Evolutionary conservation across 1,140 invertebrate species (phyloP).

Genomic region (Pomacea maculata): DNA sequence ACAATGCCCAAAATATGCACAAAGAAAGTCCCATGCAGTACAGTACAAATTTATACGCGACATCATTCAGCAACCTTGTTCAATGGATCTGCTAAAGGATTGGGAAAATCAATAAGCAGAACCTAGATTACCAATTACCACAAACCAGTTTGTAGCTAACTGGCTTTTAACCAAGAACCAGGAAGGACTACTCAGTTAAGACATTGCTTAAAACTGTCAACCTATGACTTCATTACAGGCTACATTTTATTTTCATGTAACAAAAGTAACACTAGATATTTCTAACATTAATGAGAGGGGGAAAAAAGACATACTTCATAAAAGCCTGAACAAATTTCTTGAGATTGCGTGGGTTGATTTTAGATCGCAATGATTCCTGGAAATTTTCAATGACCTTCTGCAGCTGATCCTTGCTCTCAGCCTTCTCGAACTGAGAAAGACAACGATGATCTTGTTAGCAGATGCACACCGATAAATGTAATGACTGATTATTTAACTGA

Average conservation of each 20-base stretch:
- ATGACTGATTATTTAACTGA: neutral
- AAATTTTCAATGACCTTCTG: constrained; percentile 82
- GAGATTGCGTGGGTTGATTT: constrained; percentile 86
- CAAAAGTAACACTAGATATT: neutral
- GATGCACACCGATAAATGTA: neutral
- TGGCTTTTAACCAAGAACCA: too few species aligned
- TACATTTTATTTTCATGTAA: neutral
- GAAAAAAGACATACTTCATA: constrained; percentile 70
- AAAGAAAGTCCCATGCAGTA: too few species aligned
- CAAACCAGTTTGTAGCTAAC: too few species aligned
- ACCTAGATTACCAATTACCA: too few species aligned
- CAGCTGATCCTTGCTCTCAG: constrained; percentile 71
- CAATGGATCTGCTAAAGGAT: too few species aligned
- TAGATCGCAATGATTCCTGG: constrained; percentile 73
- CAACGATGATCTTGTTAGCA: neutral
- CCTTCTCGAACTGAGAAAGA: constrained; percentile 57
- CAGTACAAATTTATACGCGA: too few species aligned
- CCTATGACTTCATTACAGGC: too few species aligned
- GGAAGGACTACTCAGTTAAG: too few species aligned
- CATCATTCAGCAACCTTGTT: too few species aligned
- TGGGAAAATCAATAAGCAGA: too few species aligned
- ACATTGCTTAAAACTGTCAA: too few species aligned
- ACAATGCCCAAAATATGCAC: neutral
- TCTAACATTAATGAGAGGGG: neutral
- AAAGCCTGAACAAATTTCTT: constrained; percentile 84